phyloP scores from a whole-genome alignment of 2,888 invertebrate genomes.

The Helobdella robusta region DNA sequence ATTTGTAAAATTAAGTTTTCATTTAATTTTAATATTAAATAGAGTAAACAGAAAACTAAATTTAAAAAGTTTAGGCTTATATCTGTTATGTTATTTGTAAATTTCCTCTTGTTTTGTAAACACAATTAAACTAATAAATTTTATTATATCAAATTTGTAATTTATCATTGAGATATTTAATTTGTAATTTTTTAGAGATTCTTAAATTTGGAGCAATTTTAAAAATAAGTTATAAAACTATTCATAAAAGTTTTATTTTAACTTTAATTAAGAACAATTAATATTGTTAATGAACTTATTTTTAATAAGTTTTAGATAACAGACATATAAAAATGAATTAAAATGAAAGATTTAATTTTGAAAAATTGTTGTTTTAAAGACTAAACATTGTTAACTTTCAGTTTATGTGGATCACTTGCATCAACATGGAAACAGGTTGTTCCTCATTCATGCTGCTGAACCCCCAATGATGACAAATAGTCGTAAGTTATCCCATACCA shows the following conservation, averaged over 20 bases:
- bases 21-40: constrained; percentile 9
- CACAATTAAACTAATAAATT: not conserved
- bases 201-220: too few relatives aligned
- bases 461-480: constrained; percentile 30
- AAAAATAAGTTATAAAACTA: too few relatives aligned
- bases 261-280: too few relatives aligned
- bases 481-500: constrained; percentile 20
- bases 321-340: not conserved
- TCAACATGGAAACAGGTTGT: constrained; percentile 26
- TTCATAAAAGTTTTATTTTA: too few relatives aligned
- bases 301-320: too few relatives aligned
- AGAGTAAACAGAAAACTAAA: too few relatives aligned
- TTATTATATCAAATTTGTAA: not conserved
- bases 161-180: not conserved
- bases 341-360: not conserved
- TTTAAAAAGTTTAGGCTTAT: too few relatives aligned
- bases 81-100: too few relatives aligned
- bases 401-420: constrained; percentile 31
- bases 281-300: too few relatives aligned
- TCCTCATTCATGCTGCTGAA: constrained; percentile 31
- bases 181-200: not conserved
- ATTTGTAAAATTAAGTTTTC: too few relatives aligned
- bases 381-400: constrained; percentile 12
- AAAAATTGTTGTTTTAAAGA: not conserved
- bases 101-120: too few relatives aligned